phyloP scores from a whole-genome alignment of 2,888 invertebrate species.

The Acanthoscelides obtectus region DNA sequence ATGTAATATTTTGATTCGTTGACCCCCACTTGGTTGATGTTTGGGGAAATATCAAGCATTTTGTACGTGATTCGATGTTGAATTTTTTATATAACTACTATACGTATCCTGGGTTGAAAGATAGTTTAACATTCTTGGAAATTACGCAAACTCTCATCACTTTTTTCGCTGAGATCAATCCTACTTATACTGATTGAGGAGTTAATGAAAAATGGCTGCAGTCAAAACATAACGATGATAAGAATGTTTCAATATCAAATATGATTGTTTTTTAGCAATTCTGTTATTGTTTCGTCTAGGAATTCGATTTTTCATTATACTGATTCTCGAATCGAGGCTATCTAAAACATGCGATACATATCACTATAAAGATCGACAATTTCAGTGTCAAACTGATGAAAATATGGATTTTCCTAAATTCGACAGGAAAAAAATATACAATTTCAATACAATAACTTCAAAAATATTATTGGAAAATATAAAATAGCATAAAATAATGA shows the following conservation, averaged over 20 bases:
- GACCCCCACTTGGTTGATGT: constrained; percentile 10
- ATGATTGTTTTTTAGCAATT: neutral
- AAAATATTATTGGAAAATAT: too few species aligned
- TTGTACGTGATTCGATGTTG: neutral
- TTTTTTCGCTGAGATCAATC: neutral
- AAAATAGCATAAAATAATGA: too few species aligned
- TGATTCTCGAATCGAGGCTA: too few species aligned
- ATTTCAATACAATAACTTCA: too few species aligned
- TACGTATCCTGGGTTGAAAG: neutral
- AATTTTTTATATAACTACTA: neutral
- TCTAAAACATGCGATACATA: too few species aligned
- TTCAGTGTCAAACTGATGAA: too few species aligned
- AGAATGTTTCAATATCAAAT: neutral
- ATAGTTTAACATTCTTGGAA: neutral
- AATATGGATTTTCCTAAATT: too few species aligned
- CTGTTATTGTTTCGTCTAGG: too few species aligned
- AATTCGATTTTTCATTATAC: too few species aligned
- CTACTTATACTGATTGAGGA: neutral
- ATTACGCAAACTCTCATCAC: neutral
- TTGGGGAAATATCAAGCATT: neutral
- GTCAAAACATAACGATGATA: neutral
- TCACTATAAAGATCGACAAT: too few species aligned
- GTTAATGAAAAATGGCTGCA: neutral
- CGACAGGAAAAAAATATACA: too few species aligned
- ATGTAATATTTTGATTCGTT: constrained; percentile 10